phyloP scores from a whole-genome alignment of 2,113 vertebrate genomes.

The Corythaixoides concolor region DNA sequence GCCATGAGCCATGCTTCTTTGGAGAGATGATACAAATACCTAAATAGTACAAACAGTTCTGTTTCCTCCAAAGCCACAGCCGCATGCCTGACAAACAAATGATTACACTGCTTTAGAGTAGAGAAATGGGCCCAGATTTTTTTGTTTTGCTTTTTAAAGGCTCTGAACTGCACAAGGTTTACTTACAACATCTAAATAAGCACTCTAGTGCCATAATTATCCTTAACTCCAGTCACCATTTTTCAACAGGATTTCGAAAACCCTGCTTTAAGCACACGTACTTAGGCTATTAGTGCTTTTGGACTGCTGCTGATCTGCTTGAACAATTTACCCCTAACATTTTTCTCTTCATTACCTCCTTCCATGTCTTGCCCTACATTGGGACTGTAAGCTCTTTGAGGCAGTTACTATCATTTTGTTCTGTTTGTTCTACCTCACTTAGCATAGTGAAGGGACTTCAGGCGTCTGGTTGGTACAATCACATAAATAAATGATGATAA shows the following conservation, averaged over 20 bases:
- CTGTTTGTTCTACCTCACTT: background rate
- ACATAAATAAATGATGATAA: background rate
- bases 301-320: background rate
- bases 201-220: background rate
- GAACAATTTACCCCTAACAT: background rate
- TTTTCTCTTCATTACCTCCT: background rate
- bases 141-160: background rate
- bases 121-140: background rate
- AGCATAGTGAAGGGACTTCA: background rate
- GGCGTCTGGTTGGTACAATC: background rate
- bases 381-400: background rate
- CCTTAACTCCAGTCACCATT: background rate
- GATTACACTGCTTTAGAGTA: background rate
- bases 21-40: background rate
- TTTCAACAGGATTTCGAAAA: background rate
- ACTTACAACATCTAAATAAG: fast-evolving
- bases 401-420: background rate
- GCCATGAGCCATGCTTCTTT: fast-evolving
- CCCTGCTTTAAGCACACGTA: background rate
- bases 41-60: background rate
- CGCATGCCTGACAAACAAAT: background rate
- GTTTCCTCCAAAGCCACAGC: background rate
- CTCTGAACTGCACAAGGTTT: background rate
- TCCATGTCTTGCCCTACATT: background rate
- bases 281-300: background rate